A percentile compares a stretch with the other conserved stretches of the same genome.
Evolutionary conservation across 2,888 invertebrate genomes (phyloP).

Genomic region (Tinea semifulvella): DNA sequence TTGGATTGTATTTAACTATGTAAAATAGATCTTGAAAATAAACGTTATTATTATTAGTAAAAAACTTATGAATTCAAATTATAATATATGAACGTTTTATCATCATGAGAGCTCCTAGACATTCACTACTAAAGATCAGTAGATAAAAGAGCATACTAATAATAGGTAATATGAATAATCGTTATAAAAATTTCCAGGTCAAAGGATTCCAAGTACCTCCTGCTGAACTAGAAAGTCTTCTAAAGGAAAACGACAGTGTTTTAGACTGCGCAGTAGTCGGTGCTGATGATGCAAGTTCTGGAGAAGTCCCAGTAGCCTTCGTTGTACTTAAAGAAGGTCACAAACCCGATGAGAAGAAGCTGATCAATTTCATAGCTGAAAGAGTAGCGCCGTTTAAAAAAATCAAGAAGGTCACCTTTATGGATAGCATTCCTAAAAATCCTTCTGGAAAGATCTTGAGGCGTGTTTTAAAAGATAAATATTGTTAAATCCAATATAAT

Average conservation of each 20-base stretch:
- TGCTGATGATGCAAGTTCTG: constrained; percentile 70
- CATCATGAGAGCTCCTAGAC: too few species aligned
- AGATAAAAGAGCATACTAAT: too few species aligned
- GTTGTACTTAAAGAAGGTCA: constrained; percentile 64
- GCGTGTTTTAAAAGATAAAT: constrained; percentile 52
- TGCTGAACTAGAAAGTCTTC: constrained; percentile 82
- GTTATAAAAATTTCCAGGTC: constrained; percentile 48
- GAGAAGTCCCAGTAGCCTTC: constrained; percentile 82
- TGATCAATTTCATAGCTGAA: constrained; percentile 69
- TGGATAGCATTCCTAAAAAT: constrained; percentile 78
- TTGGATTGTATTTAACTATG: too few species aligned
- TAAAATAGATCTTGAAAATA: too few species aligned
- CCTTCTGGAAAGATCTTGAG: constrained; percentile 81
- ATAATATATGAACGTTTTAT: too few species aligned
- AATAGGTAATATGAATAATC: too few species aligned
- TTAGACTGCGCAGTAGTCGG: constrained; percentile 87
- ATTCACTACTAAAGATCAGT: too few species aligned
- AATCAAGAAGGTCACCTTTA: constrained; percentile 71
- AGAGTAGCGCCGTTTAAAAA: constrained; percentile 82
- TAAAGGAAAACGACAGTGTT: constrained; percentile 77
- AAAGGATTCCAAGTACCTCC: constrained; percentile 84
- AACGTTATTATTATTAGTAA: too few species aligned
- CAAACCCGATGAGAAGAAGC: constrained; percentile 56
- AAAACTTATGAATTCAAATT: too few species aligned
- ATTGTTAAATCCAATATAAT: background rate